Evolutionary conservation across 1,140 invertebrate genomes (phyloP).

Genomic region (Cydia strobilella): DNA sequence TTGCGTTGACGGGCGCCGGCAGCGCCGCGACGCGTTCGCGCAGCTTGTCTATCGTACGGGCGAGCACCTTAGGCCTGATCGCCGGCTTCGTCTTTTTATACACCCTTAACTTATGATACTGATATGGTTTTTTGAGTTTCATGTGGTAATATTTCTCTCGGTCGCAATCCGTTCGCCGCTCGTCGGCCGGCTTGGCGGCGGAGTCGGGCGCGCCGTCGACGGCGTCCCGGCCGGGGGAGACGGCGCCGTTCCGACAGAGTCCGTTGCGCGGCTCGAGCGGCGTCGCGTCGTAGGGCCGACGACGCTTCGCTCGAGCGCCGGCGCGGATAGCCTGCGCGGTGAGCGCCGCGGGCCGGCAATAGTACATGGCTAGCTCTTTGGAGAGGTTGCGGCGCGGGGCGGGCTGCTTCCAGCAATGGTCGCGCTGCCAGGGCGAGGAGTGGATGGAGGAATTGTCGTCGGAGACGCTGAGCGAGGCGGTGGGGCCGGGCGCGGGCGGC

Average conservation of each 20-base stretch:
- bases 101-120: conserved; percentile 77
- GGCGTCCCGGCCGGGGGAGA: conserved; percentile 58
- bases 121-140: conserved; percentile 77
- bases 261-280: conserved; percentile 57
- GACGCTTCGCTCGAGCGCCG: conserved; percentile 79
- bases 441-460: conserved; percentile 94
- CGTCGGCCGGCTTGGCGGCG: conserved; percentile 54
- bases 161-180: conserved; percentile 64
- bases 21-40: conserved; percentile 70
- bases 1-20: conserved; percentile 73
- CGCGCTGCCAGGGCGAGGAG: conserved; percentile 92
- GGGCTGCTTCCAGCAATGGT: conserved; percentile 92
- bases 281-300: conserved; percentile 77
- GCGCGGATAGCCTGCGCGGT: conserved; percentile 68
- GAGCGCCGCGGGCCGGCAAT: conserved; percentile 82
- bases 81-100: conserved; percentile 72
- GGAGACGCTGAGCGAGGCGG: conserved; percentile 84
- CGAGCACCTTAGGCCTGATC: conserved; percentile 66
- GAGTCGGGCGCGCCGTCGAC: conserved; percentile 55
- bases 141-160: conserved; percentile 74
- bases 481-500: conserved; percentile 54
- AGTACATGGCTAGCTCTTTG: conserved; percentile 87
- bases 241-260: conserved; percentile 53
- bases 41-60: conserved; percentile 73
- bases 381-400: conserved; percentile 86